These are phyloP conservation scores for Sturnus vulgaris DNA, from an alignment of 2,113 vertebrate genomes.

Conservation along the genomic window DNA sequence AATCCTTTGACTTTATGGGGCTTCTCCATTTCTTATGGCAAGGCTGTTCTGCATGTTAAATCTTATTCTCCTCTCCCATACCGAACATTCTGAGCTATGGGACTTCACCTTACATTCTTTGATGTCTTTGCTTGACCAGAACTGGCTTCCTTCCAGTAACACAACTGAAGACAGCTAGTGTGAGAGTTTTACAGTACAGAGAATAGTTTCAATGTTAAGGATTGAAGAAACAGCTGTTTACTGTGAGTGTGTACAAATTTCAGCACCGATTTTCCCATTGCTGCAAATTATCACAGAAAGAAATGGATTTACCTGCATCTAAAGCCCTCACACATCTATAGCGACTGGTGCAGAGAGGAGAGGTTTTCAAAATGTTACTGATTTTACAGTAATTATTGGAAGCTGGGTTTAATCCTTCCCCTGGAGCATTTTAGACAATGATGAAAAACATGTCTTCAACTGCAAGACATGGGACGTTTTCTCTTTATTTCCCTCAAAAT, in stretches of 20 bases:
- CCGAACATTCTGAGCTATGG: neutral
- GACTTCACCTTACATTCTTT: neutral
- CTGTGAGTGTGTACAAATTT: neutral
- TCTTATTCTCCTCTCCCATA: neutral
- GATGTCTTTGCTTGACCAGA: neutral
- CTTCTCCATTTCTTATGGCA: neutral
- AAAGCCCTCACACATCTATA: neutral
- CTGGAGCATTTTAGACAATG: neutral
- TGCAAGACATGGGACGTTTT: neutral
- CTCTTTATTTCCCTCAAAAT: neutral
- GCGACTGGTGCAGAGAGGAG: neutral
- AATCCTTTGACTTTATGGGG: neutral
- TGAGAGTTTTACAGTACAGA: neutral
- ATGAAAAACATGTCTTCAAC: neutral
- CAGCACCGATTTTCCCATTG: neutral
- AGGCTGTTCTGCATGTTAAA: neutral
- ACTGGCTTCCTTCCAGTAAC: neutral
- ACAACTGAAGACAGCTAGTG: neutral
- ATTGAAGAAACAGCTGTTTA: neutral
- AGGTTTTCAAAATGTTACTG: neutral
- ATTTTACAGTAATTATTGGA: neutral
- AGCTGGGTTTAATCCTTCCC: neutral
- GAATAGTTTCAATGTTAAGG: neutral
- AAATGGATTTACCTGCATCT: neutral
- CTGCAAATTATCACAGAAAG: neutral